Evolutionary conservation across 2,888 invertebrate species (phyloP), one percentile per base, ranked within the genome.

Genomic region (Arrhopalites spinosus): DNA sequence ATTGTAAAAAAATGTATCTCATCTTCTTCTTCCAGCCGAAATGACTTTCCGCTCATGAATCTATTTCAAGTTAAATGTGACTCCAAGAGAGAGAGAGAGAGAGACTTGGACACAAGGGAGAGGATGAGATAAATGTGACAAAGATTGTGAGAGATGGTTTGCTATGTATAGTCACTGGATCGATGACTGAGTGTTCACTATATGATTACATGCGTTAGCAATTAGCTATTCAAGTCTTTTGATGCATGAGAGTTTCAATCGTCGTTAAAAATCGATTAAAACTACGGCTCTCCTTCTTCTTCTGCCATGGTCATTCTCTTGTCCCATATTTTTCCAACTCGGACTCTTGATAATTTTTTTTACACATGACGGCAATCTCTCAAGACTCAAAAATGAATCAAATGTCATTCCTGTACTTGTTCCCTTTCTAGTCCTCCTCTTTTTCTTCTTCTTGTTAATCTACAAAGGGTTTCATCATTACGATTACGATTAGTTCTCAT

Each of bases 201-300:
- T n/a, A n/a, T 75, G 75, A 78, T 75, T 78, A 67, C 68, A 78
- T 78, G 73, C 71, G 75, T n/a, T 71, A 78, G 75, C 76, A 78
- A 76, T 78, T 78, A 76, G 75, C 74, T 72, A 78, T 78, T 76
- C 71, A 78, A 71, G 71, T 27, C 64, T 72, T 59, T 8, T 23
- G 30, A 74, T 66, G 76, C 78, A 73, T 73, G 75, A 78, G 78
- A 71, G 66, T 71, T 75, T 75, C 66, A 78, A 78, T 78, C 78
- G 78, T 78, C 78, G 78, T 78, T 78, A 78, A 78, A 78, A 78
- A 78, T 78, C 78, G 78, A 78, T 78, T 78, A 78, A 76, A 76
- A 68, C 56, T 72, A 30, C 66, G 43, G 70, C 64, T 30, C 29
- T 66, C 29, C 25, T 29, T 50, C 23, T 17, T 47, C 47, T 29